Conservation (phyloP, 30 jellyfish, hydroid and myxozoan genomes). For the Nemopilema nomurai region DNA sequence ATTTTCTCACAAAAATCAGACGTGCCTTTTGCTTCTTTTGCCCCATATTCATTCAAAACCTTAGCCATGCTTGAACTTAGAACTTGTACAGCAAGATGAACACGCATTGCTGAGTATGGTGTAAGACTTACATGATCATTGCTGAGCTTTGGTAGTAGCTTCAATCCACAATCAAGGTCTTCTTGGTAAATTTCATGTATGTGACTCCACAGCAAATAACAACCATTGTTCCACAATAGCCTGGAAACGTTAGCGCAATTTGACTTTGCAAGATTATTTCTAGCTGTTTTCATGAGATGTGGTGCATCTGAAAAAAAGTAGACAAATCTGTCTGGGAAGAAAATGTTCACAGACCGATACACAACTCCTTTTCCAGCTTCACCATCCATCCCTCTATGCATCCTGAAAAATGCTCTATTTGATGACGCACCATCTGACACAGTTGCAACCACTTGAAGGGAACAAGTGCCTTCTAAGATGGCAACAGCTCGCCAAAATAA, state of each 20-base stretch:
- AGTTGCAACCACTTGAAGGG: too few species aligned
- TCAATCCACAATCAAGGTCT: slow-evolving; percentile 42
- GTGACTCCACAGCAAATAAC: slow-evolving; percentile 42
- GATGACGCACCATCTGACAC: too few species aligned
- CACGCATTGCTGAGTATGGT: too few species aligned
- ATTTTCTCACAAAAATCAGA: slow-evolving; percentile 47
- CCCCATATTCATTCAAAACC: slow-evolving; percentile 54
- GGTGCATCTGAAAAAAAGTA: slow-evolving; percentile 37
- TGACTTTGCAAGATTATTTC: slow-evolving; percentile 17
- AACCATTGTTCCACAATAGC: too few species aligned
- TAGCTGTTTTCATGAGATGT: slow-evolving; percentile 39
- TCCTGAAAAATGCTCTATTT: too few species aligned
- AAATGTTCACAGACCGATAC: slow-evolving; percentile 1
- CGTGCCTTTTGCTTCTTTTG: slow-evolving; percentile 41
- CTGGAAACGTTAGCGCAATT: slow-evolving; percentile 5
- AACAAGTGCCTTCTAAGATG: too few species aligned
- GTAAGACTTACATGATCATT: slow-evolving; percentile 22
- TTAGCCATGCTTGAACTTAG: too few species aligned
- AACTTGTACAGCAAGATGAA: too few species aligned
- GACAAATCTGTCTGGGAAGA: slow-evolving; percentile 21
- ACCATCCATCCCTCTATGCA: not conserved
- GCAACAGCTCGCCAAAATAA: too few species aligned
- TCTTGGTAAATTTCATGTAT: slow-evolving; percentile 32
- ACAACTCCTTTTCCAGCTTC: slow-evolving; percentile 18
- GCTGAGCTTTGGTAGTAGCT: slow-evolving; percentile 33